These are phyloP conservation scores for Ligdia adustata DNA, from an alignment of 2,888 invertebrate genomes.

Conservation along the genomic window DNA sequence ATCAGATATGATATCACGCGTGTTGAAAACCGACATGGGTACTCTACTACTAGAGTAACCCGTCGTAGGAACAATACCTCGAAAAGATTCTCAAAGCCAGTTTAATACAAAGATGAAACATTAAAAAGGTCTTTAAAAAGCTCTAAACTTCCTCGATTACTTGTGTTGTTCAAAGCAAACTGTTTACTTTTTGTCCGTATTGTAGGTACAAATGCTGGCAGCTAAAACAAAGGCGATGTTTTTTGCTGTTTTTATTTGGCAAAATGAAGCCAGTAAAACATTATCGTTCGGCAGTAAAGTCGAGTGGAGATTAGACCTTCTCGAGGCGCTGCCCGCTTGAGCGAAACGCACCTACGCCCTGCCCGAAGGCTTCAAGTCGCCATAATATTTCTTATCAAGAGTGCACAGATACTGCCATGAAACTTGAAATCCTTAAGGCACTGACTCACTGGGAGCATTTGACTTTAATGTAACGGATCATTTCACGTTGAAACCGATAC, in stretches of 20 bases:
- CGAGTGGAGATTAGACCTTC: slow-evolving; percentile 63
- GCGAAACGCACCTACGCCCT: slow-evolving; percentile 58
- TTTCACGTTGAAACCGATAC: too few relatives aligned
- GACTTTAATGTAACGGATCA: too few relatives aligned
- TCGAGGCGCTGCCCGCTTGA: slow-evolving; percentile 53
- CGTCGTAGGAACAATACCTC: too few relatives aligned
- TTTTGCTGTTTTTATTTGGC: slow-evolving; percentile 15
- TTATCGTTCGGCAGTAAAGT: slow-evolving; percentile 50
- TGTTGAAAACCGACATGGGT: slow-evolving; percentile 34
- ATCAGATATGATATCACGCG: slow-evolving; percentile 13
- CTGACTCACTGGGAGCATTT: too few relatives aligned
- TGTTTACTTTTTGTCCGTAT: too few relatives aligned
- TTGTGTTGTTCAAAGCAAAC: too few relatives aligned
- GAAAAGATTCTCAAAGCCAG: too few relatives aligned
- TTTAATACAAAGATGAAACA: too few relatives aligned
- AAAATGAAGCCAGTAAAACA: slow-evolving; percentile 23
- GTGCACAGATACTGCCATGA: slow-evolving; percentile 51
- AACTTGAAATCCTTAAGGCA: too few relatives aligned
- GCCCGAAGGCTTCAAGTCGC: slow-evolving; percentile 54
- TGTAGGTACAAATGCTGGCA: too few relatives aligned
- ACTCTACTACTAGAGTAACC: slow-evolving; percentile 16
- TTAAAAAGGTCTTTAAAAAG: too few relatives aligned
- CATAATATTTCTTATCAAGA: slow-evolving; percentile 72
- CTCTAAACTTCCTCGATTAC: too few relatives aligned
- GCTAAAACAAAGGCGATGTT: slow-evolving; percentile 1